Evolutionary conservation across 2,888 invertebrate species (phyloP), one percentile per base, ranked within the genome.

Genomic region (Temnothorax rugatulus): DNA sequence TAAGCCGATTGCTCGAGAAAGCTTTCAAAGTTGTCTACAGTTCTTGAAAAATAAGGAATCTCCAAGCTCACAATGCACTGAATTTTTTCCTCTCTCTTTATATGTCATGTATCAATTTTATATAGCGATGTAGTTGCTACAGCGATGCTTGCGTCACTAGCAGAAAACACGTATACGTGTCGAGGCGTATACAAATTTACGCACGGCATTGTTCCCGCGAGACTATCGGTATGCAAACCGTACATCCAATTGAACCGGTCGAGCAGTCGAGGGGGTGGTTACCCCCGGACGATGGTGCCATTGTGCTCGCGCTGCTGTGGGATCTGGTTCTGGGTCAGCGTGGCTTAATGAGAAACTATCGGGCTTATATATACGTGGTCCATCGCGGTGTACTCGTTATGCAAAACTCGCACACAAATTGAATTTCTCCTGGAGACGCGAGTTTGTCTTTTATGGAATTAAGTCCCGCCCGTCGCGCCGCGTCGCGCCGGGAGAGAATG

Each of bases 271-370:
- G 77, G 84, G 82, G 76, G 34, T 50, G 85, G 81, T 82, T 83
- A 88, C 83, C 87, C 84, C 84, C 44, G 38, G 34, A 52, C 71
- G 82, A 21, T 50, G 73, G 64, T 84, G 69, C 77, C 79, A 88
- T 88, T 90, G 86, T 89, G 52, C 84, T 83, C 83, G 47, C 87
- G 69, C 74, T 29, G 75, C 74, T 29, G 75, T 59, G 38, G 74
- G 50, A 57, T 84, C 87, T 82, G 82, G 86, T 90, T 90, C 90
- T 89, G 54, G 90, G 90, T 90, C 90, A 90, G 79, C 64, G 52
- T 82, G 84, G 82, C 64, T 87, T 88, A 90, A 90, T 90, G 87
- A 90, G 87, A 89, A 90, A 87, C 90, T 84, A 88, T 85, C 79
- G 77, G 81, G 50, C 73, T 85, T 84, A 79, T 73, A 82, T 82